Percentiles rank a stretch among this genome's conserved stretches.
phyloP scores from a whole-genome alignment of 1,140 invertebrate genomes.

The Sinonovacula constricta region DNA sequence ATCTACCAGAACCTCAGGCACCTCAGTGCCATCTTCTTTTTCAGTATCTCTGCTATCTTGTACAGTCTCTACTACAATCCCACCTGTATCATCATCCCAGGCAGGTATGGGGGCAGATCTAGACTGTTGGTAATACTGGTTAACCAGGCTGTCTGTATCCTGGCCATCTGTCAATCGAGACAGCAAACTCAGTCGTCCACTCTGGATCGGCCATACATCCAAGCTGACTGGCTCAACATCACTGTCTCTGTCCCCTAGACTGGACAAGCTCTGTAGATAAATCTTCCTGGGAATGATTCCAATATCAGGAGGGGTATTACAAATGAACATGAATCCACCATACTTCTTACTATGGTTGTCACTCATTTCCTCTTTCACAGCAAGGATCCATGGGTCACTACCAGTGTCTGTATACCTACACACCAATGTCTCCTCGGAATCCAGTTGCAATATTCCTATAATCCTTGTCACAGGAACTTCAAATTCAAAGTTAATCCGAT shows the following conservation, averaged over 20 bases:
- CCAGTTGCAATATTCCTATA: constrained; percentile 17
- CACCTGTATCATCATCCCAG: too few species aligned
- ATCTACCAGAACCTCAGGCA: too few species aligned
- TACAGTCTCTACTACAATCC: too few species aligned
- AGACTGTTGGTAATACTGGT: too few species aligned
- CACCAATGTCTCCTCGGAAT: constrained; percentile 15
- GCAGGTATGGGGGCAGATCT: too few species aligned
- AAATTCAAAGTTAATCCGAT: neutral
- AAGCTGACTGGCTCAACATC: too few species aligned
- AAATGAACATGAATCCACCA: constrained; percentile 43
- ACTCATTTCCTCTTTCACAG: constrained; percentile 23
- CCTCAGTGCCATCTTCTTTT: too few species aligned
- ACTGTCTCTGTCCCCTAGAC: neutral
- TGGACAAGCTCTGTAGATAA: constrained; percentile 13
- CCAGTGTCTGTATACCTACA: constrained; percentile 7
- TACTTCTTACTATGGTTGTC: constrained; percentile 39
- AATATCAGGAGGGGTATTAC: constrained; percentile 12
- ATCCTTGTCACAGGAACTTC: constrained; percentile 13
- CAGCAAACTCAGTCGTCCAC: too few species aligned
- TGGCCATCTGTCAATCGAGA: too few species aligned
- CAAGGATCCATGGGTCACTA: constrained; percentile 1
- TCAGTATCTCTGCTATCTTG: too few species aligned
- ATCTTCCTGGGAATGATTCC: neutral
- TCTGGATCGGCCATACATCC: constrained; percentile 21
- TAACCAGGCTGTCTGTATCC: too few species aligned